Evolutionary conservation across 2,113 vertebrate species (phyloP).

Genomic region (Oenanthe oenanthe): DNA sequence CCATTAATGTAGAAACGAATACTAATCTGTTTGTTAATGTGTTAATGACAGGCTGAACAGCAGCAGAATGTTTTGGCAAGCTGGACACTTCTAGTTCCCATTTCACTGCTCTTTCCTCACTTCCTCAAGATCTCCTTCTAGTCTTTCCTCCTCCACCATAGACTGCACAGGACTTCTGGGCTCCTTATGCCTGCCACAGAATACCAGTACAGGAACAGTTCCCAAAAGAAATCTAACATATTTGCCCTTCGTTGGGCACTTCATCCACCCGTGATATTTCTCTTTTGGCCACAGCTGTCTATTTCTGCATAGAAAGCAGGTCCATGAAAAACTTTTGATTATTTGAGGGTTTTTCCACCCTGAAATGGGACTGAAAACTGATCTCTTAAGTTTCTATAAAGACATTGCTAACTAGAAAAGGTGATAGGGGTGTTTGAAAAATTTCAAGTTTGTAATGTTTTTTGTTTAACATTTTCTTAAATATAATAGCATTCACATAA

Average conservation of each 20-base stretch:
- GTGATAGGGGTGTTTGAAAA: neutral
- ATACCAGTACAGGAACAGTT: neutral
- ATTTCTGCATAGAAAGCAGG: neutral
- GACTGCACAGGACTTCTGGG: neutral
- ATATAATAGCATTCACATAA: neutral
- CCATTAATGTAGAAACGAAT: neutral
- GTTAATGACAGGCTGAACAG: neutral
- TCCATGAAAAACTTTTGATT: neutral
- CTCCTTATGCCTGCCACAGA: neutral
- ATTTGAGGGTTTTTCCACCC: neutral
- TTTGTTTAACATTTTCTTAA: neutral
- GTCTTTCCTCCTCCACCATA: neutral
- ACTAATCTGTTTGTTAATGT: neutral
- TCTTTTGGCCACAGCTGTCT: neutral
- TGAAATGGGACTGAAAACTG: neutral
- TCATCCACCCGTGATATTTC: neutral
- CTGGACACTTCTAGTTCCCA: neutral
- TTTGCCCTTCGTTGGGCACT: neutral
- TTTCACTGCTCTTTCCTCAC: neutral
- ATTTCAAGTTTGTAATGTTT: neutral
- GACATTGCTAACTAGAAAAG: neutral
- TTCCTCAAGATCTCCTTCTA: neutral
- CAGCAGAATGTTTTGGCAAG: neutral
- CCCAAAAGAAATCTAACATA: neutral
- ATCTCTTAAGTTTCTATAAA: neutral